Conservation (phyloP, 2,888 invertebrate species). For the Biston stratarius region DNA sequence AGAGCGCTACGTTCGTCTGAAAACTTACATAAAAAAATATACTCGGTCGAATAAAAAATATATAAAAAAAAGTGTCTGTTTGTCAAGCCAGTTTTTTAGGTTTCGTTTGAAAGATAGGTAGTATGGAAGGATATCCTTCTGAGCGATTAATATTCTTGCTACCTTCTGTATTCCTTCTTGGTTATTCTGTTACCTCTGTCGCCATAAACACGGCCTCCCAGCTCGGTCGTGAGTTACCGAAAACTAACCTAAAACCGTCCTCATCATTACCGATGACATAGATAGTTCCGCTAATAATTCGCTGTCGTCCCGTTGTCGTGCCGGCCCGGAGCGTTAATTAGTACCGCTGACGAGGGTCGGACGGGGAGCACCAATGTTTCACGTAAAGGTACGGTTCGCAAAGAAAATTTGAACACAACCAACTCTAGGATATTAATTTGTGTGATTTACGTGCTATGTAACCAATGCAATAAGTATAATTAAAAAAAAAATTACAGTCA, state of each 20-base stretch:
- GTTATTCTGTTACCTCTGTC: not conserved
- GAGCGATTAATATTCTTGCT: no score
- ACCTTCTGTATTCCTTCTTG: no score
- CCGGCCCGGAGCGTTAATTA: slow-evolving; percentile 45
- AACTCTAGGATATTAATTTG: not conserved
- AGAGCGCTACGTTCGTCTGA: no score
- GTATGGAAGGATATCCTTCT: no score
- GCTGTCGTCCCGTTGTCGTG: slow-evolving; percentile 39
- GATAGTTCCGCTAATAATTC: slow-evolving; percentile 46
- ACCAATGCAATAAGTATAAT: no score
- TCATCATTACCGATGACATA: slow-evolving; percentile 22
- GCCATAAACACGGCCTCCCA: not conserved
- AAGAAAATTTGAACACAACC: not conserved
- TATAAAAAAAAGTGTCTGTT: no score
- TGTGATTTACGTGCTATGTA: no score
- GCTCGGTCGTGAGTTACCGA: not conserved
- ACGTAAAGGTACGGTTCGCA: slow-evolving; percentile 2
- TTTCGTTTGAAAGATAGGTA: no score
- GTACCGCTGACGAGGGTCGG: slow-evolving; percentile 51
- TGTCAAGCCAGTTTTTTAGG: no score
- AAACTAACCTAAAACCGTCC: slow-evolving; percentile 10
- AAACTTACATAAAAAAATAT: no score
- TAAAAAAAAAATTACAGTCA: no score
- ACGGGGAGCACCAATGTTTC: slow-evolving; percentile 9
- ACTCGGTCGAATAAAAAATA: no score